Conservation (phyloP, 2,888 invertebrate species). For the Cerceris rybyensis region DNA sequence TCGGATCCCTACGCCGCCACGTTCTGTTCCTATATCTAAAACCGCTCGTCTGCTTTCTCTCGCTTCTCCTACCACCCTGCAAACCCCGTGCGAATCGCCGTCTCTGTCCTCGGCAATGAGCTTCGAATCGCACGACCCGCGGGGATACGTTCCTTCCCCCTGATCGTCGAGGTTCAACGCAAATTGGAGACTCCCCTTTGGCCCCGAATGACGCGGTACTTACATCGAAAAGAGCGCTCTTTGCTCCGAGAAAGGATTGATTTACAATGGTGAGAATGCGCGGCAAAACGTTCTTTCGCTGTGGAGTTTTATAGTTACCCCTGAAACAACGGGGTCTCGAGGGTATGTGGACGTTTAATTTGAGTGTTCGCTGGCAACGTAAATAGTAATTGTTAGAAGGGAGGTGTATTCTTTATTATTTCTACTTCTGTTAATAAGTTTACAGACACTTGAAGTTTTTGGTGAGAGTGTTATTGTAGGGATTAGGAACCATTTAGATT, state of each 20-base stretch:
- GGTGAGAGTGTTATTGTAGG: no score
- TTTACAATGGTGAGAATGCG: not conserved
- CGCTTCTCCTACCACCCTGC: slow-evolving; percentile 21
- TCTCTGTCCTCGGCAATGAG: slow-evolving; percentile 41
- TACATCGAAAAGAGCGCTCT: slow-evolving; percentile 35
- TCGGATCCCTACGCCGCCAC: slow-evolving; percentile 63
- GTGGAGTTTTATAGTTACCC: not conserved
- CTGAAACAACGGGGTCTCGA: no score
- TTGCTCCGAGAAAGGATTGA: slow-evolving; percentile 20
- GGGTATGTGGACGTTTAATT: no score
- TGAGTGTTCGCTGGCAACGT: no score
- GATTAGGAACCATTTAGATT: no score
- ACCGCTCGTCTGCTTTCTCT: slow-evolving; percentile 21
- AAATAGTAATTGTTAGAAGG: no score
- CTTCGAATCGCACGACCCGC: slow-evolving; percentile 56
- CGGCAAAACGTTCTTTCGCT: slow-evolving; percentile 24
- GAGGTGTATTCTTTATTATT: no score
- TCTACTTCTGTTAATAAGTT: no score
- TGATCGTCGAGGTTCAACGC: slow-evolving; percentile 48
- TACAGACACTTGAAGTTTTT: no score
- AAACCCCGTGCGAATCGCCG: slow-evolving; percentile 17
- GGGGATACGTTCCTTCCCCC: slow-evolving; percentile 37
- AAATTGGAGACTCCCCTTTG: slow-evolving; percentile 61
- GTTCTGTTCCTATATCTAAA: slow-evolving; percentile 41
- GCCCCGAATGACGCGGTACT: slow-evolving; percentile 30